Percentiles rank a stretch among this genome's conserved stretches.
These are phyloP conservation scores for Phasia obesa DNA, from an alignment of 2,888 invertebrate genomes.

Conservation along the genomic window DNA sequence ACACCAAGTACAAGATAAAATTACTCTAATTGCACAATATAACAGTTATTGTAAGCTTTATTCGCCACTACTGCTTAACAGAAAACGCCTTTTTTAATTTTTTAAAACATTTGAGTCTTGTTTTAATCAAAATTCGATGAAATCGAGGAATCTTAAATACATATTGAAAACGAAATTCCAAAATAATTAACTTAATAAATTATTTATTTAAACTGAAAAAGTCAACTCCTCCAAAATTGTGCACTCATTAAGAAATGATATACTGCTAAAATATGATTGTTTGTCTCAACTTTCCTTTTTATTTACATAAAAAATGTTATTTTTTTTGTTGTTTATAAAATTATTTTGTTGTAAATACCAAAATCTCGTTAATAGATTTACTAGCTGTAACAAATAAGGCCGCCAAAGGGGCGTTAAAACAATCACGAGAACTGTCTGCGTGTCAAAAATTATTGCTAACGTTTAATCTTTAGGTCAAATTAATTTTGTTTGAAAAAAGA, in stretches of 20 bases:
- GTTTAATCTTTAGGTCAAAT: slow-evolving; percentile 9
- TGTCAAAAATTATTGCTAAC: slow-evolving; percentile 42
- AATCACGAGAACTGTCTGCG: slow-evolving; percentile 49
- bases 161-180: neutral
- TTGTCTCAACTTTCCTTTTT: neutral
- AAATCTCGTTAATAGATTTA: slow-evolving; percentile 18
- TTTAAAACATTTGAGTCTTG: too few relatives aligned
- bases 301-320: neutral
- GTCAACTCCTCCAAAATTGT: slow-evolving; percentile 42
- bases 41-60: too few relatives aligned
- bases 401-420: slow-evolving; percentile 66
- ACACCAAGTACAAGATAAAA: too few relatives aligned
- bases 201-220: neutral
- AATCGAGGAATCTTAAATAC: neutral
- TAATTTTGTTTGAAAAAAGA: slow-evolving; percentile 10
- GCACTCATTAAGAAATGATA: slow-evolving; percentile 41
- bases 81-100: too few relatives aligned
- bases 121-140: neutral
- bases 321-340: neutral
- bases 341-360: slow-evolving; percentile 1
- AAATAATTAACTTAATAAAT: neutral
- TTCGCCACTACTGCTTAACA: too few relatives aligned
- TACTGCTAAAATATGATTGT: slow-evolving; percentile 18
- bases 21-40: too few relatives aligned
- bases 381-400: slow-evolving; percentile 56